These are phyloP conservation scores for Drosophila neonasuta DNA, from an alignment of 2,888 invertebrate genomes.

Conservation along the genomic window DNA sequence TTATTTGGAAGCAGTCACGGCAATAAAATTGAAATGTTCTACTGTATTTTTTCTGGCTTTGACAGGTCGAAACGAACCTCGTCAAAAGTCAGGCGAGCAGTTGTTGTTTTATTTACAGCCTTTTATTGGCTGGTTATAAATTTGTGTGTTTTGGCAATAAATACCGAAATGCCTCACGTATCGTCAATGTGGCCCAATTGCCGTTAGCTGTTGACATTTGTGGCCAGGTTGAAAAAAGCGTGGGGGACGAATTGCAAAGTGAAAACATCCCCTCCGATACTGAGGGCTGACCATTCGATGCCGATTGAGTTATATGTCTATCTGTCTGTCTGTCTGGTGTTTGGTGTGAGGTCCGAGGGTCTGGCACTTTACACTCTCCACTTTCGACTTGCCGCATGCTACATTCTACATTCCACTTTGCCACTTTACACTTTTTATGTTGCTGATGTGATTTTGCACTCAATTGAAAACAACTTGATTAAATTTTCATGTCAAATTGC, in stretches of 20 bases:
- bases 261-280: slow-evolving; percentile 42
- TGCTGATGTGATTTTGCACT: slow-evolving; percentile 80
- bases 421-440: slow-evolving; percentile 37
- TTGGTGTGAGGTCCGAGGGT: slow-evolving; percentile 18
- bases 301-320: slow-evolving; percentile 38
- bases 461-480: slow-evolving; percentile 78
- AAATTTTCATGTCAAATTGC: slow-evolving; percentile 71
- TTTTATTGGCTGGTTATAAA: slow-evolving; percentile 73
- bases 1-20: slow-evolving; percentile 39
- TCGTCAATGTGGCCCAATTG: slow-evolving; percentile 27
- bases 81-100: slow-evolving; percentile 59
- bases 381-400: slow-evolving; percentile 17
- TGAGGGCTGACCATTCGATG: slow-evolving; percentile 52
- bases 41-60: slow-evolving; percentile 21
- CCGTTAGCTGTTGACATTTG: slow-evolving; percentile 66
- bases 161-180: slow-evolving; percentile 53
- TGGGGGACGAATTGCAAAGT: background rate
- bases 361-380: slow-evolving; percentile 48
- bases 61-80: slow-evolving; percentile 16
- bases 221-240: slow-evolving; percentile 25
- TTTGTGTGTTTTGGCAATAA: slow-evolving; percentile 72
- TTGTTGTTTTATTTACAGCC: slow-evolving; percentile 48
- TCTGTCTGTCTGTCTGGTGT: slow-evolving; percentile 20
- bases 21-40: slow-evolving; percentile 73
- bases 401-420: slow-evolving; percentile 14